These are phyloP conservation scores for Sarcophaga caerulescens DNA, from an alignment of 2,888 invertebrate species.

Conservation along the genomic window DNA sequence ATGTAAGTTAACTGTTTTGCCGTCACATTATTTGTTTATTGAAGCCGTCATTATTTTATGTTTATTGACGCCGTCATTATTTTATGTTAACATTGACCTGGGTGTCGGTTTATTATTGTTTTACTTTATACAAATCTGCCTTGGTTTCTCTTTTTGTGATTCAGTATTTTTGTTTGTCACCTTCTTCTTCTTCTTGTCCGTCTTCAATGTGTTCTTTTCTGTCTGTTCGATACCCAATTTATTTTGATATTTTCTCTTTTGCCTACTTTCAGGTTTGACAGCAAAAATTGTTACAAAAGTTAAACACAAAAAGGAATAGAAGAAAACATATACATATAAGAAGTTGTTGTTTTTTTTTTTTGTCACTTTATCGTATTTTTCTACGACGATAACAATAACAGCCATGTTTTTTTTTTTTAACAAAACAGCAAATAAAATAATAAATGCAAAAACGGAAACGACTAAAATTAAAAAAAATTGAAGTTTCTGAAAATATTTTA, in stretches of 20 bases:
- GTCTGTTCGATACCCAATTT: slow-evolving; percentile 14
- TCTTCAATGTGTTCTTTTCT: background rate
- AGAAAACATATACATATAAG: too few species aligned
- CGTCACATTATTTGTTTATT: too few species aligned
- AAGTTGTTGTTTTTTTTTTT: background rate
- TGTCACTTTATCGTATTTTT: background rate
- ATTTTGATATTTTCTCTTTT: slow-evolving; percentile 27
- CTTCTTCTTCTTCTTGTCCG: too few species aligned
- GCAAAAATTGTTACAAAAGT: slow-evolving; percentile 32
- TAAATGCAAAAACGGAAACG: slow-evolving; percentile 4
- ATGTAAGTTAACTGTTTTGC: too few species aligned
- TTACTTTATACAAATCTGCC: too few species aligned
- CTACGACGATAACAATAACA: slow-evolving; percentile 66
- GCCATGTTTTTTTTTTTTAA: slow-evolving; percentile 16
- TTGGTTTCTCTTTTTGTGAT: too few species aligned
- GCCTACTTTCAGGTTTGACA: slow-evolving; percentile 52
- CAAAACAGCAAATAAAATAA: slow-evolving; percentile 30
- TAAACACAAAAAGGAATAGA: background rate
- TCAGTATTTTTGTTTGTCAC: too few species aligned
- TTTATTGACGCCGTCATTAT: too few species aligned
- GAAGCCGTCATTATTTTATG: too few species aligned
- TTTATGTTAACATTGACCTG: too few species aligned
- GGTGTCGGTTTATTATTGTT: too few species aligned
- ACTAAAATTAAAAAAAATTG: background rate
- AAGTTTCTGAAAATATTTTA: too few species aligned